Percentiles rank a stretch among this genome's conserved stretches.
Evolutionary conservation across 64 coral and sea anemone genomes (phyloP).

Genomic region (Stylophora pistillata): DNA sequence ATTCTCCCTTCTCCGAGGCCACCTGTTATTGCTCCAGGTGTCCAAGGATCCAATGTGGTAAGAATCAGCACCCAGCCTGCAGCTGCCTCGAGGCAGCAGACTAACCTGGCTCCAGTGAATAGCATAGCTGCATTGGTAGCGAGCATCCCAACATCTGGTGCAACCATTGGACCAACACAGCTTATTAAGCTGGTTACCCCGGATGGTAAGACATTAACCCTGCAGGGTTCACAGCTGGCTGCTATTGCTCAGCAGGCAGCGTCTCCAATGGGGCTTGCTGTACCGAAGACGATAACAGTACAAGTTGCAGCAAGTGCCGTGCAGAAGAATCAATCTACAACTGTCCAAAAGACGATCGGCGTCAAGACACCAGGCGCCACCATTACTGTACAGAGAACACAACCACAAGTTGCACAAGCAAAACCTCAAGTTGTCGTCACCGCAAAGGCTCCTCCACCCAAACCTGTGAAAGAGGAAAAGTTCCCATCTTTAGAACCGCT

Average conservation of each 20-base stretch:
- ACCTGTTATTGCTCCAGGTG: conserved; percentile 4
- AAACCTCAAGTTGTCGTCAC: conserved; percentile 30
- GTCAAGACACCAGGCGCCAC: conserved; percentile 49
- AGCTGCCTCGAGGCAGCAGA: background rate
- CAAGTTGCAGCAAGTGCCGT: conserved; percentile 17
- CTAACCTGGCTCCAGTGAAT: conserved; percentile 33
- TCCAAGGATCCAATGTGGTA: conserved; percentile 33
- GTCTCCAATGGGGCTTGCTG: background rate
- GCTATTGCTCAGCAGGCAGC: conserved; percentile 27
- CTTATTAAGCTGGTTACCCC: conserved; percentile 63
- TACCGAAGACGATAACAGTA: conserved; percentile 38
- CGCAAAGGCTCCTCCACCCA: conserved; percentile 8
- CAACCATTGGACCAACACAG: conserved; percentile 38
- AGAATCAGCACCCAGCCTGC: conserved; percentile 2
- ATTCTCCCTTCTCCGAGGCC: conserved; percentile 29
- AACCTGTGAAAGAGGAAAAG: conserved; percentile 65
- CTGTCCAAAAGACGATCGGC: conserved; percentile 78
- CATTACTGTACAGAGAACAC: conserved; percentile 56
- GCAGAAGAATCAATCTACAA: background rate
- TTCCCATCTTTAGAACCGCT: conserved; percentile 80
- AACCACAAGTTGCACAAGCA: conserved; percentile 55
- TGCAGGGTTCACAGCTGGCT: conserved; percentile 72
- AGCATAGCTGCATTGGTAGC: conserved; percentile 60
- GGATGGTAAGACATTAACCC: conserved; percentile 55
- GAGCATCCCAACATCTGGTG: conserved; percentile 30